A percentile compares a stretch with the other conserved stretches of the same genome.
Conservation (phyloP, 30 jellyfish, hydroid and myxozoan genomes). For the Nemopilema nomurai region DNA sequence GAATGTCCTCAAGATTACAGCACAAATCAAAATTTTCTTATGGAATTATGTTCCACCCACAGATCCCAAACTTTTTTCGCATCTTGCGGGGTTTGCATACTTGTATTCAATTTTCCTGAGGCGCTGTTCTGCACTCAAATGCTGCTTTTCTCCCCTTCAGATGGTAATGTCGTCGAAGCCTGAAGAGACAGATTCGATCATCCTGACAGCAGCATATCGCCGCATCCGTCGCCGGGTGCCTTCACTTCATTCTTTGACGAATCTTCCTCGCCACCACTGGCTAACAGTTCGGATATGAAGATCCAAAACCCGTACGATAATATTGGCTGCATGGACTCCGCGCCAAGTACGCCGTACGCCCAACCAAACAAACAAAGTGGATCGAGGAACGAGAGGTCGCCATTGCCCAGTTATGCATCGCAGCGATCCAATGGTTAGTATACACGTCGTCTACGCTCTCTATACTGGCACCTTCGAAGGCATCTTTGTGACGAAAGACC, state of each 20-base stretch:
- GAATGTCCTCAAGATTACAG: too few relatives aligned
- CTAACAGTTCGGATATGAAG: slow-evolving; percentile 22
- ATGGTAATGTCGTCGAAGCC: slow-evolving; percentile 46
- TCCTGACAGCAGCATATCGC: slow-evolving; percentile 55
- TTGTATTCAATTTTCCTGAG: too few relatives aligned
- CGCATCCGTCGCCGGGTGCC: slow-evolving; percentile 80
- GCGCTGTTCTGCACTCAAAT: too few relatives aligned
- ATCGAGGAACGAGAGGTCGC: slow-evolving; percentile 3
- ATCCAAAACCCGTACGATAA: slow-evolving; percentile 70
- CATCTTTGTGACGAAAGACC: background rate
- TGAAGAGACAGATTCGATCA: slow-evolving; percentile 77
- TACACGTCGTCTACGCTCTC: background rate
- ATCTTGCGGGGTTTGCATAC: too few relatives aligned
- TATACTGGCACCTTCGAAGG: background rate
- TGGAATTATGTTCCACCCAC: too few relatives aligned
- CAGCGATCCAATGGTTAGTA: slow-evolving; percentile 43
- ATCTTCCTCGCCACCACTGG: slow-evolving; percentile 18
- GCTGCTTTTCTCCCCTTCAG: slow-evolving; percentile 8
- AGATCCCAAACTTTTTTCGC: too few relatives aligned
- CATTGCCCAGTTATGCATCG: slow-evolving; percentile 22
- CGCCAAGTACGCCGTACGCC: slow-evolving; percentile 24
- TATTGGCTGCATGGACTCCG: slow-evolving; percentile 4
- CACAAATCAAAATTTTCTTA: too few relatives aligned
- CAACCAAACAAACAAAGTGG: slow-evolving; percentile 28
- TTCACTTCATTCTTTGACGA: slow-evolving; percentile 31